Conservation (phyloP, 2,888 invertebrate genomes). For the Ryuthela nishihirai region DNA sequence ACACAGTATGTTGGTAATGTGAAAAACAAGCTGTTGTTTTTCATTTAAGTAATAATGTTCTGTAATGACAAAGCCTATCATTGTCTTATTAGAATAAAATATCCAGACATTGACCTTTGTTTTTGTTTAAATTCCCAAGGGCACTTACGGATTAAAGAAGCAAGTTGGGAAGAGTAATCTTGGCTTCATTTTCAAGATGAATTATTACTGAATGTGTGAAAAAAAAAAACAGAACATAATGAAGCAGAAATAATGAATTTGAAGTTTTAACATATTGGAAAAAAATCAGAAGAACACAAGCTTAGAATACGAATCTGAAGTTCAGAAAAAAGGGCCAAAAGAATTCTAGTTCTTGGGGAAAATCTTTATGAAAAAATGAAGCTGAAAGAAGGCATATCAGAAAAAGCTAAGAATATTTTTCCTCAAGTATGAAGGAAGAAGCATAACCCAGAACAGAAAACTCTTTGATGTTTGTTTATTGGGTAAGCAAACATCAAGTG, state of each 20-base stretch:
- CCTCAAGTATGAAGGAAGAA: slow-evolving; percentile 27
- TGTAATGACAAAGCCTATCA: no score
- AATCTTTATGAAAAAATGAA: slow-evolving; percentile 20
- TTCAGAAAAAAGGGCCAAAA: slow-evolving; percentile 9
- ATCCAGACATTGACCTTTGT: slow-evolving; percentile 30
- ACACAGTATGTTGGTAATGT: slow-evolving; percentile 12
- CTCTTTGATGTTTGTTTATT: slow-evolving; percentile 36
- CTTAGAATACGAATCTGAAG: slow-evolving; percentile 21
- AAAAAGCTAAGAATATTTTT: slow-evolving; percentile 22
- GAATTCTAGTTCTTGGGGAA: slow-evolving; percentile 13
- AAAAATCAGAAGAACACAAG: not conserved
- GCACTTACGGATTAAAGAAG: slow-evolving; percentile 28
- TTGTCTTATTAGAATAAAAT: slow-evolving; percentile 22
- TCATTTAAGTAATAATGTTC: no score
- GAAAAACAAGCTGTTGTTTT: slow-evolving; percentile 7
- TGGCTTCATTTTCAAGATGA: slow-evolving; percentile 32
- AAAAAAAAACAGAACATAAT: slow-evolving; percentile 20
- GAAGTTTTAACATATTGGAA: slow-evolving; percentile 9
- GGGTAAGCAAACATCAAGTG: slow-evolving; percentile 35
- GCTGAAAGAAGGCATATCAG: slow-evolving; percentile 12
- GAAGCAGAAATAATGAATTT: slow-evolving; percentile 25
- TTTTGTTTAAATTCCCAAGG: slow-evolving; percentile 39
- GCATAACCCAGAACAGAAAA: slow-evolving; percentile 13
- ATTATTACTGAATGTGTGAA: no score
- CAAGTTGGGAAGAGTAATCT: slow-evolving; percentile 25